Conservation (phyloP, 2,797 vertebrate genomes). For the Syngnathus acus region DNA sequence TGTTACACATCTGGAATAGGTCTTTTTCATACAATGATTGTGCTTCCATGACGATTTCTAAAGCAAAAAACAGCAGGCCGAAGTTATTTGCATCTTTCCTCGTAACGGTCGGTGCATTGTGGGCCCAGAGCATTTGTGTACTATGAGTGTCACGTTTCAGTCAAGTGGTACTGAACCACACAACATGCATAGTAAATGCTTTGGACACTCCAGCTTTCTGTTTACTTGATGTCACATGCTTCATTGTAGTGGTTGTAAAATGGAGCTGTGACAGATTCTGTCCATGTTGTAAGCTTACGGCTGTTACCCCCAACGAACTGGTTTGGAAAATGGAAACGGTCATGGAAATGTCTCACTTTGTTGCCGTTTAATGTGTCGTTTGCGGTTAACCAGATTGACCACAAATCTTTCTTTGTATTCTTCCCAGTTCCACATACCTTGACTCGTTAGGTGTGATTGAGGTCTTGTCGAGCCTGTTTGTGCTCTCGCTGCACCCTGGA, state of each 20-base stretch:
- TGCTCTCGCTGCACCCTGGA: constrained; percentile 33
- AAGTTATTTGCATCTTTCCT: background rate
- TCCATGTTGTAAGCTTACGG: background rate
- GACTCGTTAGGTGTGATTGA: background rate
- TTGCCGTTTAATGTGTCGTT: background rate
- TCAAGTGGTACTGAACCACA: background rate
- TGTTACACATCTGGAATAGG: constrained; percentile 15
- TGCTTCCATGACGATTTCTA: too few species aligned
- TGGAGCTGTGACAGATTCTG: background rate
- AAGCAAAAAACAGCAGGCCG: too few species aligned
- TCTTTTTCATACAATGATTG: constrained; percentile 13
- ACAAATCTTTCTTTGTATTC: background rate
- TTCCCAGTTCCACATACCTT: background rate
- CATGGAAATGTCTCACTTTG: background rate
- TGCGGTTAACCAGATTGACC: background rate
- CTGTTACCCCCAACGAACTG: too few species aligned
- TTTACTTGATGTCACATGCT: background rate
- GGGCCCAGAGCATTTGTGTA: background rate
- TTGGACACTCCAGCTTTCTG: background rate
- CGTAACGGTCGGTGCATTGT: background rate
- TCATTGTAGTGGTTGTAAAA: background rate
- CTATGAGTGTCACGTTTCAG: background rate
- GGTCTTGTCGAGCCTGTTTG: constrained; percentile 33
- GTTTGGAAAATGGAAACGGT: background rate
- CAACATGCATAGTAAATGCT: background rate